These are phyloP conservation scores for Laupala kohalensis DNA, from an alignment of 1,140 invertebrate species.

Conservation along the genomic window DNA sequence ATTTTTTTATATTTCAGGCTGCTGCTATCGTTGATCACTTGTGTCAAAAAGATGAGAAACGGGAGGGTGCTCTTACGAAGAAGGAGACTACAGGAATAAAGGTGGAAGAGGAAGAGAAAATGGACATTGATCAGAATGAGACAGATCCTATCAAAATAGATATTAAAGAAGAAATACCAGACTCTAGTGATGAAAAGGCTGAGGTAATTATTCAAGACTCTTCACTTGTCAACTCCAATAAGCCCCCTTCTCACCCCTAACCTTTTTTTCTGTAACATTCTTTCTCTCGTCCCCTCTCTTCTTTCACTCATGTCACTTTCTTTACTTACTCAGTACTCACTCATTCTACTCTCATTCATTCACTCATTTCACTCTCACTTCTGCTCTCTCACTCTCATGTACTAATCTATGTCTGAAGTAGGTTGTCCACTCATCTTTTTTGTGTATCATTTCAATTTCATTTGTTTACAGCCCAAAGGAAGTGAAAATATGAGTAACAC, in stretches of 20 bases:
- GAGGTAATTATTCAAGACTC: background rate
- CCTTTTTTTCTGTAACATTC: no score
- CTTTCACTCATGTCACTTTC: no score
- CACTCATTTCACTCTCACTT: no score
- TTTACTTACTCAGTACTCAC: no score
- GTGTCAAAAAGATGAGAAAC: constrained; percentile 24
- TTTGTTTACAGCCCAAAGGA: background rate
- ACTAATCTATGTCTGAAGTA: no score
- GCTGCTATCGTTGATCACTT: constrained; percentile 48
- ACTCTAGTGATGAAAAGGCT: background rate
- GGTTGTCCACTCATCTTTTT: no score
- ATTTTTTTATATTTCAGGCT: constrained; percentile 26
- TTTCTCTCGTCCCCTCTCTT: no score
- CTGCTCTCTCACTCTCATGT: no score
- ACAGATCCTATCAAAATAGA: background rate
- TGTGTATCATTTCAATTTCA: no score
- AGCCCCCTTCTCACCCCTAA: no score
- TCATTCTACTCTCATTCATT: no score
- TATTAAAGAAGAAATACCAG: background rate
- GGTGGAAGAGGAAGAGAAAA: constrained; percentile 33
- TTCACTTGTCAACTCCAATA: no score
- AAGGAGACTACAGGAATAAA: constrained; percentile 32
- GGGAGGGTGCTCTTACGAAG: constrained; percentile 25
- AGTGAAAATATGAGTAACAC: background rate
- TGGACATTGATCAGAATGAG: constrained; percentile 12